Base-by-base conservation (phyloP, 2,888 invertebrate species). In the Sinohyriopsis cumingii region DNA sequence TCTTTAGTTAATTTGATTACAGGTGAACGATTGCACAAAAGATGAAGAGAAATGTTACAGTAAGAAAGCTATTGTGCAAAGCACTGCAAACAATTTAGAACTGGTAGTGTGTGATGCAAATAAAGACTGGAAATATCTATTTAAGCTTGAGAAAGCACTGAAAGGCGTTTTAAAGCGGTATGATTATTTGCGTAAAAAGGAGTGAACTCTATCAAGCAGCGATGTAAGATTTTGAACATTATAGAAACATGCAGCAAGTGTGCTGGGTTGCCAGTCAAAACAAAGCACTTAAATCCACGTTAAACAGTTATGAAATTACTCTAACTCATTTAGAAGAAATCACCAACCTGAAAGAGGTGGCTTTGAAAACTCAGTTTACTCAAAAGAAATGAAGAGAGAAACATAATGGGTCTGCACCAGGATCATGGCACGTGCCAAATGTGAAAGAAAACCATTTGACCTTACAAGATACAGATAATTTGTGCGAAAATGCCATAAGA, bases 241-340 rank as follows among this genome's bases (percentile, higher is more conserved):
- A 62, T 69, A 67, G 72, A 55, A 71, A 72, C 3, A 9, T 70
- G 45, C 63, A 75, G 53, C 61, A 66, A 33, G 33, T 72, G 5
- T 25, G 72, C 56, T 68, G 72, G 75, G 59, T 70, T 1, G 72
- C 72, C 19, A 72, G 75, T 33, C 72, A 72, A 60, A 72, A 70
- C 18, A 33, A 68, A 18, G 68, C 75, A 3, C 22, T 75, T 20
- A 70, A 70, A 45, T 57, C 75, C 22, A 24, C 70, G 7, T 54
- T 68, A 0, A 68, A 68, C 19, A 75, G 71, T 55, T 71, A 69
- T 67, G 71, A 73, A 57, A 25, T 76, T 19, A 73, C 67, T 9
- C 3, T 25, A 19, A 68, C 67, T 5, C 73, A 76, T 60, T 56
- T 76, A 19, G 22, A 61, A 66, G 70, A 75, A 33, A 75, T 72